phyloP scores from a whole-genome alignment of 2,797 vertebrate species.

The Chelidonichthys spinosus region DNA sequence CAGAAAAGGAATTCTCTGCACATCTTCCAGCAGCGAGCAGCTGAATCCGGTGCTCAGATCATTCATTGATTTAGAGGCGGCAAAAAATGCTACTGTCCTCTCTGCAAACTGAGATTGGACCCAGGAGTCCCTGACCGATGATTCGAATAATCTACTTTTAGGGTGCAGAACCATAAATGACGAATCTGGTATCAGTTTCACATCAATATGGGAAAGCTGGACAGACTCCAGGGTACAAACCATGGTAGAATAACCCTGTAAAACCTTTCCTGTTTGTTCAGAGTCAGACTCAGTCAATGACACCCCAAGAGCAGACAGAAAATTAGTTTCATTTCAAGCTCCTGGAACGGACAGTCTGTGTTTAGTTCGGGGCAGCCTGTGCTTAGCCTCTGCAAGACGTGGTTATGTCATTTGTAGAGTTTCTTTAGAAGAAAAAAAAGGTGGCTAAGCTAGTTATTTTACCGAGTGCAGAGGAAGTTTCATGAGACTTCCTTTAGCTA shows the following conservation, averaged over 20 bases:
- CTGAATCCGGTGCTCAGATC: conserved; percentile 35
- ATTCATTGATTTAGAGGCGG: conserved; percentile 42
- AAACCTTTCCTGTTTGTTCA: conserved; percentile 38
- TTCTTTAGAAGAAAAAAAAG: conserved; percentile 35
- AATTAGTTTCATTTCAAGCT: conserved; percentile 46
- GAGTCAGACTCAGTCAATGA: conserved; percentile 49
- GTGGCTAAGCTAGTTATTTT: conserved; percentile 45
- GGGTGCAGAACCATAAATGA: conserved; percentile 33
- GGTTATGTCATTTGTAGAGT: conserved; percentile 55
- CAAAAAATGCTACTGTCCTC: conserved; percentile 25
- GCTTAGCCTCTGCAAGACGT: conserved; percentile 35
- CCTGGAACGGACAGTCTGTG: conserved; percentile 31
- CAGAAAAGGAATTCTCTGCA: conserved; percentile 40
- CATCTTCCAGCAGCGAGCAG: conserved; percentile 41
- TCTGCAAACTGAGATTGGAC: conserved; percentile 31
- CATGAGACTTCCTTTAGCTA: conserved; percentile 25
- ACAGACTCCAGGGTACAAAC: conserved; percentile 26
- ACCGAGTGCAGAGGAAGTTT: conserved; percentile 29
- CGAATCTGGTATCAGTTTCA: background rate
- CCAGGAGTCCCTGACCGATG: conserved; percentile 18
- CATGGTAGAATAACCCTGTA: conserved; percentile 22
- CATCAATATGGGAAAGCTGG: conserved; percentile 30
- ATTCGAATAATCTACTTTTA: conserved; percentile 36
- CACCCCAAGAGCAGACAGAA: conserved; percentile 54
- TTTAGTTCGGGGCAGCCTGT: conserved; percentile 50